Base-by-base conservation (phyloP, 2,888 invertebrate genomes). In the Alitta virens region DNA sequence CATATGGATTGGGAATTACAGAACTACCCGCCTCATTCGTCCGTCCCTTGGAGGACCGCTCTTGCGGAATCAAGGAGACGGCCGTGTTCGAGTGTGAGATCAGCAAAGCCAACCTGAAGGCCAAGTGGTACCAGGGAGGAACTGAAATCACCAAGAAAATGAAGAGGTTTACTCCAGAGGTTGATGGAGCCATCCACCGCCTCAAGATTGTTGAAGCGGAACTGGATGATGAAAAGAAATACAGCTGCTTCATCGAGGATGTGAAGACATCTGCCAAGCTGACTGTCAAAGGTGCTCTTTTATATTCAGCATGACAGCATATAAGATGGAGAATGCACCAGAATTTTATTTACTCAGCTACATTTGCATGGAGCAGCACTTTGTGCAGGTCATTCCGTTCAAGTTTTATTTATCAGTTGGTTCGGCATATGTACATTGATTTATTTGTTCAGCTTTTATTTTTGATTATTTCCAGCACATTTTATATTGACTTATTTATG, bases 1-100 rank as follows among this genome's bases (percentile, higher is more conserved):
- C 33, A 33, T 33, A 33, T 33, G 33, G 33, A 5, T 12, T 33
- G 33, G 33, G 33, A n/a, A 7, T 33, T 33, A 23, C 25, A 26
- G 67, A 65, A 24, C 50, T 96, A 81, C 88, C 87, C 38, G 94
- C 91, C 21, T 87, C 88, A 71, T 96, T 94, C 78, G 88, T 91
- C 0, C 92, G 94, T 74, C 86, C 89, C 81, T 77, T 84, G 58
- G 83, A 82, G 49, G 78, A 80, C 57, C 90, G 92, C 33, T 33
- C 33, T 33, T 33, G 33, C 33, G 33, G 33, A 12, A 12, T 33
- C 23, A 60, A 60, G 60, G 53, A 60, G 54, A 60, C 53, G 21
- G 76, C 76, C 52, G 74, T 71, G 23, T 77, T 79, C 66, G 67
- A 67, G 14, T 78, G 78, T 57, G 75, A 78, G 58, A 70, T 77